phyloP scores from a whole-genome alignment of 2,888 invertebrate species.

The Antheraea assamensis region DNA sequence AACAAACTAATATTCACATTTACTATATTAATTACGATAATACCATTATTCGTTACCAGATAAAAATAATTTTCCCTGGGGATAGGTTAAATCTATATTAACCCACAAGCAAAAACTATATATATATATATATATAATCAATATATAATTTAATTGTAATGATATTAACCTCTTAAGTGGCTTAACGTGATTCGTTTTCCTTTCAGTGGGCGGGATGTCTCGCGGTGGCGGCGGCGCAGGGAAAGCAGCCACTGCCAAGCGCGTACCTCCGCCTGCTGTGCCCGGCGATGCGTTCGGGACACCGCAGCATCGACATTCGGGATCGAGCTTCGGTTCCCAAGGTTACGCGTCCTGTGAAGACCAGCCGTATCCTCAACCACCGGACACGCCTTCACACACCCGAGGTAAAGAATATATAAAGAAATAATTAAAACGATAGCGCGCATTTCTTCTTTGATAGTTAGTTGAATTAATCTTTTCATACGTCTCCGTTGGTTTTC shows the following conservation, averaged over 20 bases:
- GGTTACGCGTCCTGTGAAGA: constrained; percentile 91
- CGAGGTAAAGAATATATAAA: constrained; percentile 57
- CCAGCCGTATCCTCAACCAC: constrained; percentile 85
- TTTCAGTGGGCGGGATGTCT: constrained; percentile 94
- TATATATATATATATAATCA: no score
- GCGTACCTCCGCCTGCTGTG: constrained; percentile 94
- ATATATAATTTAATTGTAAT: no score
- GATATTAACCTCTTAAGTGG: no score
- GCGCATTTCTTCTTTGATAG: neutral
- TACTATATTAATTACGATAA: no score
- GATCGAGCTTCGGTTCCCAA: constrained; percentile 89
- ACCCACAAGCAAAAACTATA: no score
- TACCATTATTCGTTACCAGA: no score
- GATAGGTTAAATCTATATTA: no score
- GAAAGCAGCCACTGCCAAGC: constrained; percentile 92
- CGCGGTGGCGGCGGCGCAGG: constrained; percentile 88
- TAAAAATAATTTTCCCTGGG: no score
- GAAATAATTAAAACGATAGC: neutral
- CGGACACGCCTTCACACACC: constrained; percentile 83
- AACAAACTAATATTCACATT: no score
- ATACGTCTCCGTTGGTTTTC: no score
- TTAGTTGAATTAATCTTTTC: neutral
- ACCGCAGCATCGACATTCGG: constrained; percentile 87
- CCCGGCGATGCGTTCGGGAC: constrained; percentile 87
- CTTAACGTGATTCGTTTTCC: constrained; percentile 27